Percentiles rank a stretch among this genome's conserved stretches.
phyloP scores from a whole-genome alignment of 2,888 invertebrate genomes.

The Graphium colonna region DNA sequence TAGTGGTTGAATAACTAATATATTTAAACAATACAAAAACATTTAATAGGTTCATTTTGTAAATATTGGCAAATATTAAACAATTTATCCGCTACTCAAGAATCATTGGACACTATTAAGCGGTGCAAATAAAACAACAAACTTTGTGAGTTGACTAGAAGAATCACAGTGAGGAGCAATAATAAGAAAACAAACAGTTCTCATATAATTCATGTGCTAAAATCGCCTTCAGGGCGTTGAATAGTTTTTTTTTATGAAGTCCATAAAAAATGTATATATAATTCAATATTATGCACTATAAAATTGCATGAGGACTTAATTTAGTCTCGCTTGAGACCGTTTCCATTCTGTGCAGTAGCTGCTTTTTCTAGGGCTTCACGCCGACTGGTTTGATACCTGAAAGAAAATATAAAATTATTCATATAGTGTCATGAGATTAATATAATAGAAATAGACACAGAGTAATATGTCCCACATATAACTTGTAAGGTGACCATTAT shows the following conservation, averaged over 20 bases:
- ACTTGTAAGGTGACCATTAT: too few species aligned
- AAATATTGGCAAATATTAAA: background rate
- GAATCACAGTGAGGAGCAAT: constrained; percentile 43
- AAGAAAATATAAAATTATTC: constrained; percentile 13
- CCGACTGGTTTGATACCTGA: constrained; percentile 78
- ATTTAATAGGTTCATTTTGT: background rate
- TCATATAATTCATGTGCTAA: constrained; percentile 15
- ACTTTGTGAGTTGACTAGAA: constrained; percentile 45
- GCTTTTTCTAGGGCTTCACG: constrained; percentile 72
- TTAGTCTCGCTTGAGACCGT: constrained; percentile 82
- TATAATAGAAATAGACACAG: background rate
- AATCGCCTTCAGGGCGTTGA: background rate
- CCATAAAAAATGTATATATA: background rate
- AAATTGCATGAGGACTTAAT: constrained; percentile 33
- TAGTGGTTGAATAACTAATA: constrained; percentile 34
- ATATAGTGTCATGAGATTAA: background rate
- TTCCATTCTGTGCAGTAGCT: constrained; percentile 75
- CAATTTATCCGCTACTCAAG: background rate
- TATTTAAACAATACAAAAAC: constrained; percentile 29
- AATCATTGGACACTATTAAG: constrained; percentile 8
- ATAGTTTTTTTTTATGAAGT: background rate
- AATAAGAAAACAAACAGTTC: constrained; percentile 22
- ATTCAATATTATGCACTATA: constrained; percentile 8
- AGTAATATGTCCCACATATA: background rate
- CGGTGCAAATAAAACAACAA: constrained; percentile 25